Evolutionary conservation across 2,113 vertebrate genomes (phyloP).

Genomic region (pig (Sus scrofa)): DNA sequence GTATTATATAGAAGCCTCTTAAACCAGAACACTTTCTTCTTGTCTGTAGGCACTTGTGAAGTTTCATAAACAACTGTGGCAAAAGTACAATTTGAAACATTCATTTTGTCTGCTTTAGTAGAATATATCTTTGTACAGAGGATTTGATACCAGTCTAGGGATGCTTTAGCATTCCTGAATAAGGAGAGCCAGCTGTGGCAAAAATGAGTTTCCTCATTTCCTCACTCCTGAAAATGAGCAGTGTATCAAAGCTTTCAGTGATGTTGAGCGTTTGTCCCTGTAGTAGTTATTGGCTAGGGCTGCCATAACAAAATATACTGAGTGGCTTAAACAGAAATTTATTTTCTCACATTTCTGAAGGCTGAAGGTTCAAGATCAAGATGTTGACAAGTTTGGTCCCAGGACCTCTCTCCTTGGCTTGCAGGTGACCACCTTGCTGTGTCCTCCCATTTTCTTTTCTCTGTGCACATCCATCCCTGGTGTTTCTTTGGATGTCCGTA

Average conservation of each 20-base stretch:
- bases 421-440: neutral
- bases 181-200: neutral
- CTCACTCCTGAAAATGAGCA: neutral
- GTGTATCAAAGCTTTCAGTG: neutral
- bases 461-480: neutral
- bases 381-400: neutral
- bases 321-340: neutral
- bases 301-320: neutral
- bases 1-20: constrained; percentile 10
- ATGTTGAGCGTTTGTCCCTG: neutral
- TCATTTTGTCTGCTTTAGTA: constrained; percentile 36
- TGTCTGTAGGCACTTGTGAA: constrained; percentile 46
- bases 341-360: neutral
- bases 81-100: constrained; percentile 45
- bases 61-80: constrained; percentile 48
- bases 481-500: neutral
- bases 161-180: constrained; percentile 12
- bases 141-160: constrained; percentile 50
- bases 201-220: neutral
- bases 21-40: constrained; percentile 20
- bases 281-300: neutral
- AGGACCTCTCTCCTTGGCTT: neutral
- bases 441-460: neutral
- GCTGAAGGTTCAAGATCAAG: neutral
- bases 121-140: neutral